Conservation (phyloP, 2,797 vertebrate genomes). For the Myotis myotis region DNA sequence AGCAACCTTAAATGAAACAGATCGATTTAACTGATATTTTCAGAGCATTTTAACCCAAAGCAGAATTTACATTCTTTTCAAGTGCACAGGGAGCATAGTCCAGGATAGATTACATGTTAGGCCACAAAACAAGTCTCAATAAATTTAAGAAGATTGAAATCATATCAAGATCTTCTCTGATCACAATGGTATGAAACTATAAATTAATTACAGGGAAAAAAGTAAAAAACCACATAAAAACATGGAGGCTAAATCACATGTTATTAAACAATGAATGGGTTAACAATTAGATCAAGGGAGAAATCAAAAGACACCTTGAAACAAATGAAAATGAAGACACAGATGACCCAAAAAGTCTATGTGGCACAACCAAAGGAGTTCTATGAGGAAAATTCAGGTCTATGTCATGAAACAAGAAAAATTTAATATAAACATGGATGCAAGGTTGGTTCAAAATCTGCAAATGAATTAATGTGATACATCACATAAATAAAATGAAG, state of each 20-base stretch:
- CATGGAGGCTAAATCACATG: neutral
- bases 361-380: neutral
- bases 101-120: neutral
- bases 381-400: neutral
- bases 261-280: neutral
- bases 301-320: neutral
- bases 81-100: neutral
- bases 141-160: neutral
- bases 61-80: neutral
- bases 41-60: neutral
- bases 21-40: neutral
- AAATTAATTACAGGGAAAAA: neutral
- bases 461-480: neutral
- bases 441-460: neutral
- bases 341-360: neutral
- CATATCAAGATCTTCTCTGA: neutral
- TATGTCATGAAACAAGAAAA: neutral
- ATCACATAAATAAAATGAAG: neutral
- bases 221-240: neutral
- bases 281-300: neutral
- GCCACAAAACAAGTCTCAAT: neutral
- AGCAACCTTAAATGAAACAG: neutral
- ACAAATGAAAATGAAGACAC: neutral
- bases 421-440: neutral
- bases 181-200: neutral